Evolutionary conservation across 2,888 invertebrate genomes (phyloP).

Genomic region (Dascillus cervinus): DNA sequence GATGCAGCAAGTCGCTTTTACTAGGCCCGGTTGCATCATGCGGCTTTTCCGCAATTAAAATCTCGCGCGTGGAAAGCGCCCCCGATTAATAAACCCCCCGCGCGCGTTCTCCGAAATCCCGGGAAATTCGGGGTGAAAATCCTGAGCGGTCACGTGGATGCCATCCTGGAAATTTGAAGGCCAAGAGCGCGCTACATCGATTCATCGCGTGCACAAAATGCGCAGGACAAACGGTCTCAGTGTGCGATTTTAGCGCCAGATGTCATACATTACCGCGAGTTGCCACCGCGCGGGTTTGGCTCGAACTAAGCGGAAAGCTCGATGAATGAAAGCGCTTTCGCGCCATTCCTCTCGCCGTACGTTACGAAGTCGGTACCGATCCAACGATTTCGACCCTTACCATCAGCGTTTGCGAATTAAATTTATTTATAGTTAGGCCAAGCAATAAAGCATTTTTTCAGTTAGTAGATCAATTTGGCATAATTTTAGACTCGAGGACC

Average conservation of each 20-base stretch:
- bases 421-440: no score
- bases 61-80: constrained; percentile 11
- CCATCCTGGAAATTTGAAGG: constrained; percentile 33
- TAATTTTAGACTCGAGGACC: no score
- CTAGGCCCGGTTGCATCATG: constrained; percentile 3
- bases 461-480: no score
- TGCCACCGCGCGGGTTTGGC: constrained; percentile 4
- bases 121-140: constrained; percentile 35
- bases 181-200: constrained; percentile 41
- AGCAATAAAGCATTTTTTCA: no score
- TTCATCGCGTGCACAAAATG: constrained; percentile 18
- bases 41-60: constrained; percentile 4
- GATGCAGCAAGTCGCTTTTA: no score
- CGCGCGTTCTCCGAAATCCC: constrained; percentile 20
- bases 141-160: constrained; percentile 30
- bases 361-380: no score
- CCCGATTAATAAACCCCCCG: constrained; percentile 12
- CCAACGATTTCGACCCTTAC: no score
- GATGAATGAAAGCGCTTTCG: constrained; percentile 1
- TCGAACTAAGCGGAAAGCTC: not conserved
- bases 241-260: constrained; percentile 11
- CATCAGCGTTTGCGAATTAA: no score
- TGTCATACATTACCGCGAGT: constrained; percentile 12
- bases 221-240: constrained; percentile 18
- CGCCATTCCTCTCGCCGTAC: no score